Base-by-base conservation (phyloP, 35 echinoderm and acorn worm species). In the Heliocidaris erythrogramma region DNA sequence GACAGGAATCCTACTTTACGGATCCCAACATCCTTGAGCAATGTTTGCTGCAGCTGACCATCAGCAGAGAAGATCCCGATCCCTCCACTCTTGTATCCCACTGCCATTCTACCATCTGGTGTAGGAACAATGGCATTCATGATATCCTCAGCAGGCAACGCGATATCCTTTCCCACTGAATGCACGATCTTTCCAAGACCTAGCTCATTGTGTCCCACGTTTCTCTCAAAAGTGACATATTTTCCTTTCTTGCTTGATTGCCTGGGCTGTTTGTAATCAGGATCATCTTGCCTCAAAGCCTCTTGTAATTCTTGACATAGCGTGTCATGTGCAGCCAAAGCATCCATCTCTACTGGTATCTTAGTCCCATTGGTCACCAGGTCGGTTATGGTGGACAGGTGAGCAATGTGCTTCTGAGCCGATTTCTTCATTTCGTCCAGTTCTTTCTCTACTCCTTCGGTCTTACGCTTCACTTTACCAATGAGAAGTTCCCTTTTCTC, bases 291-390 rank as follows among this genome's bases (percentile, higher is more conserved):
- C 5, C 32, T 48, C 1, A 92, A 27, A n/a, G 27, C 48, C 27
- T 30, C 49, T 56, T 56, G 14, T 30, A 92, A 92, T 11, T 92
- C 47, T 92, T 92, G 10, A 92, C 48, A 92, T 56, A 92, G 29
- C 17, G 90, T 92, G 27, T 92, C 49, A 27, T 92, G 90, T 48
- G 29, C 48, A 48, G 90, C 48, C 90, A 92, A 56, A 30, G 49
- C 48, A 30, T 92, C 47, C 9, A 47, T 48, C 14, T 92, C 47
- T 53, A 92, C 18, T 17, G 42, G 90, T 56, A 49, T 56, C 48
- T 92, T 92, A 27, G 17, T 92, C 12, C 90, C 30, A 53, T 92
- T 92, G 2, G 10, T 48, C 2, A 56, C 49, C 27, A 48, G 6
- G 31, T 56, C 90, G 49, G 31, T 35, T 30, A 56, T 56, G 9